Evolutionary conservation across 2,888 invertebrate genomes (phyloP), one percentile per base, ranked within the genome.

Genomic region (Dryadula phaetusa): DNA sequence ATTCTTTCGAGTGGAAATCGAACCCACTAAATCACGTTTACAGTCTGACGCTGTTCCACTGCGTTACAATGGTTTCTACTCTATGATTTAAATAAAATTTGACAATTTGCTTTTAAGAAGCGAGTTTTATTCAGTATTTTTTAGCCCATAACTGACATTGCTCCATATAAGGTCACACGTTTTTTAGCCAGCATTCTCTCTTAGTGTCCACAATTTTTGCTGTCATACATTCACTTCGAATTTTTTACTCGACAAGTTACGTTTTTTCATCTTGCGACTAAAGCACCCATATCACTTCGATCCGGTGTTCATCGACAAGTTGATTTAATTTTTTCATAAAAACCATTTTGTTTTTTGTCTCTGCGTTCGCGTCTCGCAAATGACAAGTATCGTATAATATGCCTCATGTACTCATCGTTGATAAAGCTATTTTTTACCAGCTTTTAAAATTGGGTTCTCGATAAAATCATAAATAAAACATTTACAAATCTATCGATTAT

Each of bases 241-340:
- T n/a, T 56, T 56, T 56, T 56, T 56, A 22, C 34, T 37, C 8
- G 54, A 37, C 20, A 22, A 10, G 14, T 22, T n/a, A 37, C 7
- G 20, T 32, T 37, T 54, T 56, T 56, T 56, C 20, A 56, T 56
- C 3, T 40, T 37, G n/a, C n/a, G n/a, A 18, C 56, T 40, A 40
- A 40, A 40, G 37, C 37, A 56, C 56, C 56, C 54, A 56, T 56
- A 40, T 56, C 37, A 22, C 37, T 22, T 40, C 56, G 22, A 56
- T 37, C 56, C 56, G 56, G 40, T 56, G 40, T 22, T 40, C 56
- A 56, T 56, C 37, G 56, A 37, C 56, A 40, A 40, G 56, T 56
- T 56, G 56, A 56, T 56, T 56, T n/a, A 56, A 22, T 40, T 16
- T 40, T n/a, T 56, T 40, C n/a, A 56, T 56, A 40, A 56, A 56